A percentile compares a stretch with the other conserved stretches of the same genome.
Conservation (phyloP, 2,113 vertebrate species). For the Turdus rufiventris region DNA sequence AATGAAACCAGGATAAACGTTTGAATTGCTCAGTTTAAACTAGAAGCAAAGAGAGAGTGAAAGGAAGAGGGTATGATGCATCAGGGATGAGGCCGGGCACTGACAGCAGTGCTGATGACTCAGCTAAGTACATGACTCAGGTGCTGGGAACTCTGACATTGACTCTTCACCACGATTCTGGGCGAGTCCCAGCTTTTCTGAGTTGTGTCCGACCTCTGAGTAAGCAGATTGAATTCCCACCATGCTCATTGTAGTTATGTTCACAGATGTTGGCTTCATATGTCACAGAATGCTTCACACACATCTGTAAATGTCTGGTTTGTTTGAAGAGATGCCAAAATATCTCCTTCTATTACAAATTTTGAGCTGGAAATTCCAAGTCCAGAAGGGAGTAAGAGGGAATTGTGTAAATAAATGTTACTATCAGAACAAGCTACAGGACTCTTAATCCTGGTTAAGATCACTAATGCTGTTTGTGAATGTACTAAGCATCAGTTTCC, state of each 20-base stretch:
- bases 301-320: not conserved
- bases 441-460: not conserved
- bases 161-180: not conserved
- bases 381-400: not conserved
- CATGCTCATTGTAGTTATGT: not conserved
- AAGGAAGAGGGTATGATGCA: not conserved
- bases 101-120: constrained; percentile 9
- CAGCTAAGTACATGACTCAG: constrained; percentile 19
- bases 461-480: not conserved
- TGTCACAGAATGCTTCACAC: not conserved
- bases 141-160: constrained; percentile 21
- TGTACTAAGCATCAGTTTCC: not conserved
- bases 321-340: not conserved
- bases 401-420: not conserved
- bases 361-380: not conserved
- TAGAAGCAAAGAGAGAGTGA: not conserved
- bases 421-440: not conserved
- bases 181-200: constrained; percentile 3
- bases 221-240: constrained; percentile 2
- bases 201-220: not conserved
- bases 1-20: not conserved
- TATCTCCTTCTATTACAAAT: not conserved
- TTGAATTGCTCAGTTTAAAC: not conserved
- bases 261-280: not conserved
- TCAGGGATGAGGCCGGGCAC: not conserved